phyloP scores from a whole-genome alignment of 2,113 vertebrate species.

The Andinoacara biseriatus region DNA sequence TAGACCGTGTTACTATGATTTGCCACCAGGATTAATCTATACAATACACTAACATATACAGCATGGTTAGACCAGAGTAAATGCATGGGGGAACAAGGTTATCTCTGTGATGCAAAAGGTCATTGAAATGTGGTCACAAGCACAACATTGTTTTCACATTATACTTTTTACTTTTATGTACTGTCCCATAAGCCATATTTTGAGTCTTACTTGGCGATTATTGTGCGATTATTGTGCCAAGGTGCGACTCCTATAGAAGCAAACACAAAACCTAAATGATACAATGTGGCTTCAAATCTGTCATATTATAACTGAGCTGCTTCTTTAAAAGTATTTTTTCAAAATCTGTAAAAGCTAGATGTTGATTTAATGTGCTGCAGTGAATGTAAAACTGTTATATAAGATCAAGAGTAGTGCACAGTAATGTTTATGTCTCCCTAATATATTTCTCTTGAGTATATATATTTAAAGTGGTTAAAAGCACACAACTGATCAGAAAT shows the following conservation, averaged over 20 bases:
- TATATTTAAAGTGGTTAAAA: background rate
- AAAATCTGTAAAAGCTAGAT: background rate
- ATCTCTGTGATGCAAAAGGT: background rate
- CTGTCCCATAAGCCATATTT: background rate
- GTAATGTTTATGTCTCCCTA: background rate
- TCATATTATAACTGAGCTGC: background rate
- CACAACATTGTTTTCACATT: background rate
- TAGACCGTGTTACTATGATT: background rate
- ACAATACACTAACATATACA: fast-evolving
- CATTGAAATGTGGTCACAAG: background rate
- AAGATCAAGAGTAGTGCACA: background rate
- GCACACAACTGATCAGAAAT: background rate
- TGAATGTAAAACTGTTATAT: background rate
- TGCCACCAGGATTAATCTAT: background rate
- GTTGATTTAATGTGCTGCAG: background rate
- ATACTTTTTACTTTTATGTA: background rate
- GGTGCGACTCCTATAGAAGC: background rate
- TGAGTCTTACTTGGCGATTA: background rate
- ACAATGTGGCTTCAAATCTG: background rate
- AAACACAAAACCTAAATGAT: background rate
- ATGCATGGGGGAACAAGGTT: background rate
- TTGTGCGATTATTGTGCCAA: background rate
- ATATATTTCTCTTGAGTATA: background rate
- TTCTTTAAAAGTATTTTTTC: background rate
- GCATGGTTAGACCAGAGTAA: background rate